Evolutionary conservation across 2,797 vertebrate species (phyloP), one percentile per base, ranked within the genome.

Genomic region (Rhabdomys pumilio): DNA sequence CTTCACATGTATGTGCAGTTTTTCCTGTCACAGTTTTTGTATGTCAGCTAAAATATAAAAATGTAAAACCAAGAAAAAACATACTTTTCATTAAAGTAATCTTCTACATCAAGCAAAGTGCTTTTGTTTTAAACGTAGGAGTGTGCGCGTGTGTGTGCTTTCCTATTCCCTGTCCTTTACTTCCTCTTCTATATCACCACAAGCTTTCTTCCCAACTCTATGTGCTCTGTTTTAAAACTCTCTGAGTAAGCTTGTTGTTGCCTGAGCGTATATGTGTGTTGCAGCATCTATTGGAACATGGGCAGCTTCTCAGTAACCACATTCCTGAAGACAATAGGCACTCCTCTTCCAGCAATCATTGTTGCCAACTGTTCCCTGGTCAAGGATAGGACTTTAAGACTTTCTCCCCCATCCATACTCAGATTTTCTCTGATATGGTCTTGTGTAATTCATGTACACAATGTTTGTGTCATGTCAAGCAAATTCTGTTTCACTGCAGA

Each of bases 61-160:
- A 63, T 20, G 0, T 26, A 61, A 83, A 73, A 22, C 29, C 1
- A 5, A 76, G 53, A 75, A 41, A 59, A 7, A 0, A 53, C 26
- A n/a, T 15, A 19, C 50, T 63, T 76, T 76, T 61, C 34, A 77
- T 20, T 87, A 63, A 90, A 90, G 14, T 53, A n/a, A 92, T 41
- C 31, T 20, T 22, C 79, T 92, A 63, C 20, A 50, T 31, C 81
- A 92, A 29, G 17, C 67, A 95, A 94, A 91, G 89, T n/a, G 44
- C 15, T 88, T 75, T 20, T 26, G 11, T 75, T 76, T 47, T 91
- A 89, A 96, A 82, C 31, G 29, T 41, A 81, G 34, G 31, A 7
- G 5, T 67, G 6, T 67, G 14, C 17, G 29, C 14, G 12, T 12
- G 24, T 29, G 61, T 63, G 24, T 29, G 26, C 14, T 65, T 65